These are phyloP conservation scores for Drosophila kuntzei DNA, from an alignment of 2,888 invertebrate species.

Conservation along the genomic window DNA sequence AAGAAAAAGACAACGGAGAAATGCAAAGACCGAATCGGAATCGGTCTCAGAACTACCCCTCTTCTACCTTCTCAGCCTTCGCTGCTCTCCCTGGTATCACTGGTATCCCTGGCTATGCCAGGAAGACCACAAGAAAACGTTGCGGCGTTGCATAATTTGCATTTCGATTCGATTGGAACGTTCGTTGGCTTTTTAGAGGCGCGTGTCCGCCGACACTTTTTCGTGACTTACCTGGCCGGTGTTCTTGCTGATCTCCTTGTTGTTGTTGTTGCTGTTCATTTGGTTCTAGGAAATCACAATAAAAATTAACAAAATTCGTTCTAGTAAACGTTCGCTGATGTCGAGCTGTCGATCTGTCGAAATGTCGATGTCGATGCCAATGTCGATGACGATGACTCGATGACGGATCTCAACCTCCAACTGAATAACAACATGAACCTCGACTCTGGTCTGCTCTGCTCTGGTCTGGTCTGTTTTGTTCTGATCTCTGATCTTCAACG, in stretches of 20 bases:
- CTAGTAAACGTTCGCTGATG: slow-evolving; percentile 74
- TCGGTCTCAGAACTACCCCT: slow-evolving; percentile 16
- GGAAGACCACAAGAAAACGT: slow-evolving; percentile 31
- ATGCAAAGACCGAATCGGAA: slow-evolving; percentile 40
- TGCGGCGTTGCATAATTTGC: slow-evolving; percentile 82
- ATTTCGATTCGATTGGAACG: slow-evolving; percentile 84
- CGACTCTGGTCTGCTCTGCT: not conserved
- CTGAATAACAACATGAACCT: not conserved
- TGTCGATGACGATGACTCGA: slow-evolving; percentile 17
- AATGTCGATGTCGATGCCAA: slow-evolving; percentile 11
- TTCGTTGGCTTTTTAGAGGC: slow-evolving; percentile 75
- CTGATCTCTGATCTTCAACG: slow-evolving; percentile 43
- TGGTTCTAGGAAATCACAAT: slow-evolving; percentile 81
- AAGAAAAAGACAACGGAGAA: slow-evolving; percentile 15
- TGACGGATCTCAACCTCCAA: slow-evolving; percentile 3
- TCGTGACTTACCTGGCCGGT: slow-evolving; percentile 72
- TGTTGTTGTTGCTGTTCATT: slow-evolving; percentile 35
- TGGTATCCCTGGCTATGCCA: not conserved
- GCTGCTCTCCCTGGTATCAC: not conserved
- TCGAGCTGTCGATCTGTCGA: slow-evolving; percentile 25
- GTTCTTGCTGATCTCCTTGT: slow-evolving; percentile 1
- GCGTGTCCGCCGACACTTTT: slow-evolving; percentile 85
- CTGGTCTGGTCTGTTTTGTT: not conserved
- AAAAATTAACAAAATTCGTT: slow-evolving; percentile 80
- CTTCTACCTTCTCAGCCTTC: not conserved